Evolutionary conservation across 2,888 invertebrate species (phyloP), one percentile per base, ranked within the genome.

Genomic region (Sphinx pinastri): DNA sequence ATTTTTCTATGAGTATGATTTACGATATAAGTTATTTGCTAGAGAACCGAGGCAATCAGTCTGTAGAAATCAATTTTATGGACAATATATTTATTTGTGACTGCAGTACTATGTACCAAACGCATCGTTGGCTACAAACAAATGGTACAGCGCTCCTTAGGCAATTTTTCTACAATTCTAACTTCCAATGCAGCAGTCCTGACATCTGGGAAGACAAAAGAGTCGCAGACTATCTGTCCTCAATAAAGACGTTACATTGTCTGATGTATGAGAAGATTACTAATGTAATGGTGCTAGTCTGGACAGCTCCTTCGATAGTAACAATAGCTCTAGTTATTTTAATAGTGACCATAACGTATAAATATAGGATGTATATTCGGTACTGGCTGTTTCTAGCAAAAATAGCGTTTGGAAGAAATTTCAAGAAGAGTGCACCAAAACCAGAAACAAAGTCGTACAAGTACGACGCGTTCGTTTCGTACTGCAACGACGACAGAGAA

Each of bases 381-480:
- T 95, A 95, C 77, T 95, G 95, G 95, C 80, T 95, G 73, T 95
- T 95, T 76, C 79, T 95, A 69, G 92, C 94, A 1, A 94, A 94
- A 76, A 80, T 95, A 70, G 94, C 95, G 5, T 81, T 95, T 67
- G 93, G 92, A 12, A 88, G 94, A 69, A 90, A 84, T 67, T 79
- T 90, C 1, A 84, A 87, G 70, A 91, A 88, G 71, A 87, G 82
- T n/a, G 72, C 77, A 69, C 55, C 76, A 80, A 63, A 81, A 77
- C 54, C 74, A 76, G 7, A 82, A 59, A 74, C 78, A 0, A 89
- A 83, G 57, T 79, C 79, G 0, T 95, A 94, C 74, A 91, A 92
- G 70, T 95, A 95, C 76, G 95, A 95, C 74, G 95, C 95, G 0
- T 95, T 95, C 75, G 94, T 95, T 0, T 95, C 95, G 0, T 95